phyloP scores from a whole-genome alignment of 2,888 invertebrate genomes.

The Neoascia interrupta region DNA sequence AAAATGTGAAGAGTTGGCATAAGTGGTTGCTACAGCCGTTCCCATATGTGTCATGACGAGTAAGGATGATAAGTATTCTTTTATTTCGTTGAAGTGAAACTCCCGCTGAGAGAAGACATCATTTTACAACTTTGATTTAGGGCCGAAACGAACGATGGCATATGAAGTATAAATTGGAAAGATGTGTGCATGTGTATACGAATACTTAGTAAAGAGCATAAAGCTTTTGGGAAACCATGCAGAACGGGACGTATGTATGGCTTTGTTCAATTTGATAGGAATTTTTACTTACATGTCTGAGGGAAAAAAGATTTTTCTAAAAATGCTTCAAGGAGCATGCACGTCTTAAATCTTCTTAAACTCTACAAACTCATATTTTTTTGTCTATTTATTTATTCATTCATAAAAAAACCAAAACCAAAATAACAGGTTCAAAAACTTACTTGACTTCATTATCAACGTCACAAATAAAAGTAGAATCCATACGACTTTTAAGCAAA shows the following conservation, averaged over 20 bases:
- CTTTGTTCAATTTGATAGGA: neutral
- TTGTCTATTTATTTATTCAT: too few species aligned
- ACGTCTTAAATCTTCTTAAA: neutral
- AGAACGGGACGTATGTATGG: neutral
- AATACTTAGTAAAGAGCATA: too few species aligned
- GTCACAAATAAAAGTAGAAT: neutral
- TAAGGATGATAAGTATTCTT: slow-evolving; percentile 4
- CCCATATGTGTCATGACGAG: slow-evolving; percentile 10
- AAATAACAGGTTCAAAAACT: neutral
- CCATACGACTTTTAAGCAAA: neutral
- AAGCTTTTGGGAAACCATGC: neutral
- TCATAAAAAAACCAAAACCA: too few species aligned
- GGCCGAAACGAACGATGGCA: neutral
- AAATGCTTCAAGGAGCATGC: neutral
- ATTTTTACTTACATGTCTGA: neutral
- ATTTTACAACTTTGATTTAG: neutral
- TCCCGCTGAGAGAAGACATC: neutral
- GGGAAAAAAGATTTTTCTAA: neutral
- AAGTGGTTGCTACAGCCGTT: too few species aligned
- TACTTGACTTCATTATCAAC: neutral
- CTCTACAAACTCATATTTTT: neutral
- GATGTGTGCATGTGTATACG: neutral
- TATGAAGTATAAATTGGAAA: neutral
- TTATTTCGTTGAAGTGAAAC: slow-evolving; percentile 3
- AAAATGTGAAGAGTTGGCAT: too few species aligned